These are phyloP conservation scores for Argynnis bischoffii DNA, from an alignment of 2,888 invertebrate species.

Conservation along the genomic window DNA sequence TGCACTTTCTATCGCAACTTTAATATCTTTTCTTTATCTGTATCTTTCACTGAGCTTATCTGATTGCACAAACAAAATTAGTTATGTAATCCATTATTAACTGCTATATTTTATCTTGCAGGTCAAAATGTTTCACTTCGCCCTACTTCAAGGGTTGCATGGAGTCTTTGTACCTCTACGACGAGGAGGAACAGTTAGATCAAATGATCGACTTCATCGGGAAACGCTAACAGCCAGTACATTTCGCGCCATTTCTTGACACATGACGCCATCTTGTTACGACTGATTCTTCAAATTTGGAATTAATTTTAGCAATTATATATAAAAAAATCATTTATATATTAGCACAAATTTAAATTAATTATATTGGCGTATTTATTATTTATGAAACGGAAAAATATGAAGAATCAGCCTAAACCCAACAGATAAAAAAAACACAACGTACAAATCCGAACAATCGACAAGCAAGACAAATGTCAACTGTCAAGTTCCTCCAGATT, in stretches of 20 bases:
- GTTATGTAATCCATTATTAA: not conserved
- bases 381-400: not conserved
- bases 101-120: constrained; percentile 66
- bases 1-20: not conserved
- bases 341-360: constrained; percentile 20
- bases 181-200: constrained; percentile 89
- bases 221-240: constrained; percentile 74
- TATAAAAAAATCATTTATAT: constrained; percentile 4
- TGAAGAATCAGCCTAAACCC: constrained; percentile 39
- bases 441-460: constrained; percentile 37
- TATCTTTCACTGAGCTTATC: constrained; percentile 4
- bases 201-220: constrained; percentile 91
- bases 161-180: constrained; percentile 89
- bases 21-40: constrained; percentile 3
- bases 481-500: constrained; percentile 66
- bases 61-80: not conserved
- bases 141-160: constrained; percentile 91
- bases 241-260: constrained; percentile 57
- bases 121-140: constrained; percentile 90
- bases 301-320: constrained; percentile 3
- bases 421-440: constrained; percentile 48
- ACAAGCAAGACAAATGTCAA: constrained; percentile 42
- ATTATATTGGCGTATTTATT: constrained; percentile 15
- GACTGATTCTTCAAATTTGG: constrained; percentile 35
- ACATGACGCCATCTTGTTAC: constrained; percentile 57